Conservation (phyloP, 1,140 invertebrate genomes). For the Homalodisca vitripennis region DNA sequence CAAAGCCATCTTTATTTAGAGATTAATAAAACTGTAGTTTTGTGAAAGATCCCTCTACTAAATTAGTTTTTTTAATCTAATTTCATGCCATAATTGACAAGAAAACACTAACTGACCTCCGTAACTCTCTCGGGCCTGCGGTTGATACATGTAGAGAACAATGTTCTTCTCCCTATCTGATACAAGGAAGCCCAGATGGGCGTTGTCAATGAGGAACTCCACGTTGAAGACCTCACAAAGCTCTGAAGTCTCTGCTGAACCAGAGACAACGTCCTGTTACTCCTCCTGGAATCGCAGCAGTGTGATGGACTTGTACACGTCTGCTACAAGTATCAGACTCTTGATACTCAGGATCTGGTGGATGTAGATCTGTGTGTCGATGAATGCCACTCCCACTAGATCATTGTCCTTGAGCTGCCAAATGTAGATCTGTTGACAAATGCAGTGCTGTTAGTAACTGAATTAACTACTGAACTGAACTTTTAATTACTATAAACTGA, state of each 20-base stretch:
- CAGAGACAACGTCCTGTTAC: slow-evolving; percentile 88
- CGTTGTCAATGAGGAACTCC: slow-evolving; percentile 94
- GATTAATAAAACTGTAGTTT: too few species aligned
- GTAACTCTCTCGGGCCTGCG: slow-evolving; percentile 90
- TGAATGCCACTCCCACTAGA: slow-evolving; percentile 96
- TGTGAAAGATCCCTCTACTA: too few species aligned
- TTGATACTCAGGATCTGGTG: slow-evolving; percentile 92
- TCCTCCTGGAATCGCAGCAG: slow-evolving; percentile 93
- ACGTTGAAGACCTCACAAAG: slow-evolving; percentile 83
- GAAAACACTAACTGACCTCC: slow-evolving; percentile 77
- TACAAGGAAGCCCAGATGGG: slow-evolving; percentile 82
- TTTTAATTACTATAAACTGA: too few species aligned
- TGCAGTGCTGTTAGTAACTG: too few species aligned
- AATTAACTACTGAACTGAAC: too few species aligned
- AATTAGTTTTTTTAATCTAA: too few species aligned
- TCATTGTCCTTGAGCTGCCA: slow-evolving; percentile 98
- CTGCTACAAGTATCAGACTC: slow-evolving; percentile 91
- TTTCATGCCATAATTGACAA: too few species aligned
- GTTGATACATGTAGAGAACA: slow-evolving; percentile 93
- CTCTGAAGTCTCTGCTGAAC: slow-evolving; percentile 85
- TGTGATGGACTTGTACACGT: slow-evolving; percentile 96
- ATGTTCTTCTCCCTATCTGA: slow-evolving; percentile 93
- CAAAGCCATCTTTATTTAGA: too few species aligned
- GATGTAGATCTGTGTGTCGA: slow-evolving; percentile 98
- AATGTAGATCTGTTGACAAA: slow-evolving; percentile 83